Evolutionary conservation across 2,888 invertebrate genomes (phyloP).

Genomic region (Silvanus unidentatus): DNA sequence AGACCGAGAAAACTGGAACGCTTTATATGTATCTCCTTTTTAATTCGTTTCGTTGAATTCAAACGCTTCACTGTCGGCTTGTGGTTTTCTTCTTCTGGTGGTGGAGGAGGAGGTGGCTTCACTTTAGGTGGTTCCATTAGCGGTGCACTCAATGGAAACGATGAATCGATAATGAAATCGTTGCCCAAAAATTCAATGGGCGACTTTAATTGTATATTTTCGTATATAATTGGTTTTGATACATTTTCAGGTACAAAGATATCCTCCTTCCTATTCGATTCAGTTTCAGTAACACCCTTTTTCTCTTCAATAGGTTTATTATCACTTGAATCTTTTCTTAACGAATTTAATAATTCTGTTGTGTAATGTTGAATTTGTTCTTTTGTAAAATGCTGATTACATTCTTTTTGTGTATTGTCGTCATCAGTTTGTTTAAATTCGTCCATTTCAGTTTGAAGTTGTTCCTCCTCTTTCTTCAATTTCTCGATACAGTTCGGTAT

Average conservation of each 20-base stretch:
- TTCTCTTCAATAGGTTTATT: conserved; percentile 15
- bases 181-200: conserved; percentile 36
- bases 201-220: conserved; percentile 43
- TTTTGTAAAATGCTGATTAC: conserved; percentile 31
- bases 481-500: conserved; percentile 38
- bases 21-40: conserved; percentile 77
- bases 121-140: conserved; percentile 55
- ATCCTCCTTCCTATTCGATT: neutral
- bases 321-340: conserved; percentile 42
- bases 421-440: conserved; percentile 13
- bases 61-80: conserved; percentile 56
- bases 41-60: conserved; percentile 78
- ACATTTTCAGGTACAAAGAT: conserved; percentile 8
- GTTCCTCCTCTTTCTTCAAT: conserved; percentile 23
- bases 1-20: conserved; percentile 81
- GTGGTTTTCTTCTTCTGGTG: conserved; percentile 61
- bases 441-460: conserved; percentile 13
- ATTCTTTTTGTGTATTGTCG: too few species aligned
- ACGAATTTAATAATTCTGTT: conserved; percentile 45
- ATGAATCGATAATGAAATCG: conserved; percentile 49
- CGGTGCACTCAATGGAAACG: conserved; percentile 55
- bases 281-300: conserved; percentile 8
- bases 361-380: conserved; percentile 32
- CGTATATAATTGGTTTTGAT: conserved; percentile 30
- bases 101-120: conserved; percentile 59